A percentile compares a stretch with the other conserved stretches of the same genome.
These are phyloP conservation scores for Hapalemur alaotrensis DNA, from an alignment of 2,797 vertebrate species.

Conservation along the genomic window DNA sequence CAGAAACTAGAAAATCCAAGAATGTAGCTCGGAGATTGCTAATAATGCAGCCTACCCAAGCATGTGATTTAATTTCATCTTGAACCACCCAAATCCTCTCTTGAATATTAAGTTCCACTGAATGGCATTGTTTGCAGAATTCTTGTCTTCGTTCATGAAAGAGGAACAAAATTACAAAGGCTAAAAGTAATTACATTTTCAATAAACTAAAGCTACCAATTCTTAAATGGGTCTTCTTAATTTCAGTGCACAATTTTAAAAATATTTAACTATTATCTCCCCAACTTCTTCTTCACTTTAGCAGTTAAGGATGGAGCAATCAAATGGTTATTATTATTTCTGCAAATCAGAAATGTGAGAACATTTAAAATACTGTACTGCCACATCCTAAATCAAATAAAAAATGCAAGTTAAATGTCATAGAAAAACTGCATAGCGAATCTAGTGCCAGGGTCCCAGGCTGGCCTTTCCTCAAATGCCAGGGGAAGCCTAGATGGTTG, in stretches of 20 bases:
- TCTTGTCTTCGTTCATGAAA: constrained; percentile 22
- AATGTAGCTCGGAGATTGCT: not conserved
- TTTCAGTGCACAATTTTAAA: not conserved
- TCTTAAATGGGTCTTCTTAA: constrained; percentile 38
- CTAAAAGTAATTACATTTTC: constrained; percentile 63
- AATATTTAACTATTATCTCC: not conserved
- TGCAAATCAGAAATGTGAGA: not conserved
- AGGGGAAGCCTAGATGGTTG: fast-evolving
- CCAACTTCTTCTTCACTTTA: not conserved
- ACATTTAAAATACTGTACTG: not conserved
- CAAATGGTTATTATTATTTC: not conserved
- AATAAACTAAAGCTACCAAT: constrained; percentile 38
- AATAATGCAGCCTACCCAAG: not conserved
- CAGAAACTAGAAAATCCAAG: not conserved
- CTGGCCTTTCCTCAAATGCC: not conserved
- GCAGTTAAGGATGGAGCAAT: not conserved
- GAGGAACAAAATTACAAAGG: constrained; percentile 54
- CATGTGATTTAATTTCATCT: constrained; percentile 46
- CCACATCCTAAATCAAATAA: not conserved
- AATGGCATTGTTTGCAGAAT: constrained; percentile 28
- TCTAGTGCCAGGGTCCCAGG: not conserved
- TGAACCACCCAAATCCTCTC: constrained; percentile 33
- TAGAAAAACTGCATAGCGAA: not conserved
- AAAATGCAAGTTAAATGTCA: not conserved
- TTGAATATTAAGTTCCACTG: constrained; percentile 43